These are phyloP conservation scores for Luehdorfia chinensis DNA, from an alignment of 1,140 invertebrate species.

Conservation along the genomic window DNA sequence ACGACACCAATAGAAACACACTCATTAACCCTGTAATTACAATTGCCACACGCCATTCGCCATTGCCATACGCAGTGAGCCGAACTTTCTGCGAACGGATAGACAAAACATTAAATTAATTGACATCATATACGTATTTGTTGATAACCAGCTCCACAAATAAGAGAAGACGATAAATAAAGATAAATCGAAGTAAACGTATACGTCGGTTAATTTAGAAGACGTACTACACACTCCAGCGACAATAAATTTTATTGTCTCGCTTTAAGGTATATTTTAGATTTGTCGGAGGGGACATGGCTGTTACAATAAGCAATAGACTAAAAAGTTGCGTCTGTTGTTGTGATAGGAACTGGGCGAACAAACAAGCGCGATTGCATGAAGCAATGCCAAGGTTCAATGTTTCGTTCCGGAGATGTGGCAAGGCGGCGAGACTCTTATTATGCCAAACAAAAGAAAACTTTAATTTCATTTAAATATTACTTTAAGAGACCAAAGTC, in stretches of 20 bases:
- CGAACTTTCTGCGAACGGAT: too few relatives aligned
- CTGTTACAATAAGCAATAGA: conserved; percentile 7
- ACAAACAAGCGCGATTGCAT: conserved; percentile 4
- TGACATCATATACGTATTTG: conserved; percentile 1
- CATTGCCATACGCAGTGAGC: too few relatives aligned
- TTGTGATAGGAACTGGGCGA: neutral
- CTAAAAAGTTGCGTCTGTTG: conserved; percentile 5
- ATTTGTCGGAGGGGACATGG: neutral
- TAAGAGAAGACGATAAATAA: conserved; percentile 22
- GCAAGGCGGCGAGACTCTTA: neutral
- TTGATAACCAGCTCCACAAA: conserved; percentile 24
- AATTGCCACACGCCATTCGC: too few relatives aligned
- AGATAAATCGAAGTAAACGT: conserved; percentile 33
- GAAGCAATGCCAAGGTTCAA: conserved; percentile 17
- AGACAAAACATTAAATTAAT: conserved; percentile 5
- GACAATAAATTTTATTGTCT: neutral
- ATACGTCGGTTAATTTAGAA: conserved; percentile 18
- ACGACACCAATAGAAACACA: too few relatives aligned
- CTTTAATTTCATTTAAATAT: too few relatives aligned
- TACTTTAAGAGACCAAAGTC: too few relatives aligned
- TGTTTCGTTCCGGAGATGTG: conserved; percentile 1
- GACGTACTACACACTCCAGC: too few relatives aligned
- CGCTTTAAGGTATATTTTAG: neutral
- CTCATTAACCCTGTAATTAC: too few relatives aligned
- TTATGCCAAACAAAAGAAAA: too few relatives aligned